Base-by-base conservation (phyloP, 2,888 invertebrate genomes). In the Xanthia icteritia region DNA sequence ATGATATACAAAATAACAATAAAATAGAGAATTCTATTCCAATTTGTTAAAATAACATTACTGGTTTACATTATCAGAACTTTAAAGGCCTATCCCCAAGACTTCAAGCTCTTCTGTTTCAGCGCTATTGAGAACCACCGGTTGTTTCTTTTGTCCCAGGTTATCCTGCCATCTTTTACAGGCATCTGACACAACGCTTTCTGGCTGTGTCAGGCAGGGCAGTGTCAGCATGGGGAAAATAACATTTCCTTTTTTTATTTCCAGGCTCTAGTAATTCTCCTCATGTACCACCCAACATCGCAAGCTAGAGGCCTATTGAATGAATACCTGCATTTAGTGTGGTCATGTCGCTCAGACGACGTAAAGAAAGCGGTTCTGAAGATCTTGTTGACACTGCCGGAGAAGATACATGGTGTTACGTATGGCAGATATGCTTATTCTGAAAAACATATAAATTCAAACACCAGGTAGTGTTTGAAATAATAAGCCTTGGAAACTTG, bases 221-320 rank as follows among this genome's bases (percentile, higher is more conserved):
- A 20, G 48, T 51, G 51, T 51, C 20, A 20, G 20, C 6, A 51
- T 20, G 48, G 20, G 2, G 2, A 51, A 23, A 67, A 36, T 69
- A 72, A 72, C 1, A 48, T 48, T 27, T 27, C 17, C 1, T 13
- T 27, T 51, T 20, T 39, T 63, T 63, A 1, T 73, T 94, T 95
- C 31, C 93, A 96, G 96, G 93, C 94, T 2, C 66, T 95, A 42
- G 89, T 93, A 39, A 91, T 96, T 31, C 90, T 96, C 0, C 86
- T 96, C 20, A 94, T 96, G 95, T 92, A 95, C 78, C 96, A 96
- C 77, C 96, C 96, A 0, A 91, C 88, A 20, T 93, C 96, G 0
- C 93, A 94, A 88, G 87, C 92, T 0, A 91, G 92, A 27, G 91
- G 91, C 0, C 82, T 94, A 1, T 86, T 96, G 17, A 92, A 92